phyloP scores from a whole-genome alignment of 2,797 vertebrate species.

The Microctenopoma lineatum region DNA sequence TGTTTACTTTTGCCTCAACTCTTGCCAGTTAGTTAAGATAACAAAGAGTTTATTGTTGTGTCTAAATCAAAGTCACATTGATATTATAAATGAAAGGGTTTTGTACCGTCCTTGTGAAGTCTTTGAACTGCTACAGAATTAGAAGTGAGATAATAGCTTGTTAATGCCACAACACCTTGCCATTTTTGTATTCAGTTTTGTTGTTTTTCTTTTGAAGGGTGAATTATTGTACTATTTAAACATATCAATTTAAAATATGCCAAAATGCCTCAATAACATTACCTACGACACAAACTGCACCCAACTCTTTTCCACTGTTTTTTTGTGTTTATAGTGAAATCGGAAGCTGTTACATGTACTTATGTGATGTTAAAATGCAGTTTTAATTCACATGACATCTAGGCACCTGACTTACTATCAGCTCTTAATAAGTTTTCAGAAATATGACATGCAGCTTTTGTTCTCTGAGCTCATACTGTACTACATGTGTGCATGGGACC shows the following conservation, averaged over 20 bases:
- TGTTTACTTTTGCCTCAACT: conserved; percentile 35
- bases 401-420: neutral
- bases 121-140: neutral
- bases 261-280: neutral
- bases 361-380: neutral
- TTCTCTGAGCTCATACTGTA: neutral
- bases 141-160: neutral
- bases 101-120: conserved; percentile 11
- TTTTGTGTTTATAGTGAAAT: neutral
- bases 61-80: neutral
- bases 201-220: neutral
- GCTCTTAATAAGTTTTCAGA: neutral
- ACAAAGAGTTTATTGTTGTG: neutral
- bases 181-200: conserved; percentile 7
- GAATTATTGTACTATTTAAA: neutral
- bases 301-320: neutral
- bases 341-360: neutral
- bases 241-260: neutral
- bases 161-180: conserved; percentile 24
- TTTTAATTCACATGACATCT: neutral
- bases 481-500: neutral
- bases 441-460: neutral
- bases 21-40: conserved; percentile 28
- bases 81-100: neutral
- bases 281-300: neutral